Evolutionary conservation across 2,797 vertebrate genomes (phyloP).

Genomic region (Nannoperca australis): DNA sequence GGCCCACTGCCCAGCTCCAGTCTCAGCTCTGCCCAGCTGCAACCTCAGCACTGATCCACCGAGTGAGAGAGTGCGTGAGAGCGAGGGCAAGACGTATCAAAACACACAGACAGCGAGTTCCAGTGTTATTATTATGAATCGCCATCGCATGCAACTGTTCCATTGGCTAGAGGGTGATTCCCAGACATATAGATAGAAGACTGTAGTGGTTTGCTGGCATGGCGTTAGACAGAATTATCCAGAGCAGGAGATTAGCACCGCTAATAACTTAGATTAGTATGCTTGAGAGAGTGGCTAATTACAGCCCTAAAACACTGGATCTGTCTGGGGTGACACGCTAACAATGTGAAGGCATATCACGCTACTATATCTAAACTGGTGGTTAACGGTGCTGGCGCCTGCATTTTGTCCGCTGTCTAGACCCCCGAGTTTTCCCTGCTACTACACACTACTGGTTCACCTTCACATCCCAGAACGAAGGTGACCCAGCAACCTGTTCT

Average conservation of each 20-base stretch:
- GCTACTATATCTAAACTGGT: conserved; percentile 74
- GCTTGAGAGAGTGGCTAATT: conserved; percentile 71
- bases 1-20: conserved; percentile 73
- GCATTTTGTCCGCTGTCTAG: conserved; percentile 61
- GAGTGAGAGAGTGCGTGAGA: conserved; percentile 73
- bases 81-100: conserved; percentile 64
- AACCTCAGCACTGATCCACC: conserved; percentile 71
- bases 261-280: conserved; percentile 67
- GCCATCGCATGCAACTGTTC: conserved; percentile 71
- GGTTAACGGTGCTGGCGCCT: conserved; percentile 67
- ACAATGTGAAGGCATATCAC: conserved; percentile 72
- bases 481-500: conserved; percentile 36
- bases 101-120: conserved; percentile 72
- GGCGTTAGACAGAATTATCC: conserved; percentile 58
- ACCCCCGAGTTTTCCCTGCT: conserved; percentile 42
- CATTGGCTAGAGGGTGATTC: conserved; percentile 63
- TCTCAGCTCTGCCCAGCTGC: conserved; percentile 77
- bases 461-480: conserved; percentile 30
- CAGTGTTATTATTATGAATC: conserved; percentile 68
- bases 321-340: conserved; percentile 57
- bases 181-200: conserved; percentile 70
- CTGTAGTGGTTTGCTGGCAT: conserved; percentile 54
- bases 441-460: conserved; percentile 33
- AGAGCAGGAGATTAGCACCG: conserved; percentile 66
- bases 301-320: conserved; percentile 66